Percentiles rank a stretch among this genome's conserved stretches.
These are phyloP conservation scores for Cairina moschata DNA, from an alignment of 2,113 vertebrate genomes.

Conservation along the genomic window DNA sequence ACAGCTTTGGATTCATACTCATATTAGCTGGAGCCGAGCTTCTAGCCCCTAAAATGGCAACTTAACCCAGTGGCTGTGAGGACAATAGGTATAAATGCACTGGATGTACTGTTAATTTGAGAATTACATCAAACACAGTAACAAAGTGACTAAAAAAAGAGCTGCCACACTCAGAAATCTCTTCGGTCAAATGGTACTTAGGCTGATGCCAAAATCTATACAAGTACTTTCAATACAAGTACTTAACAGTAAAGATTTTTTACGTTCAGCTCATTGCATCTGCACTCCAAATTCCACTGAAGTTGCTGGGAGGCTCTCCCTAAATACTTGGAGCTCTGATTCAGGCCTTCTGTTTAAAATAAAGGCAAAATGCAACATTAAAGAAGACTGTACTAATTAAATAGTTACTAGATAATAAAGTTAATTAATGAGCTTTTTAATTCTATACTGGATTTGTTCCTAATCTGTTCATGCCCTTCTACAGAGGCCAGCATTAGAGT, in stretches of 20 bases:
- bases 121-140: neutral
- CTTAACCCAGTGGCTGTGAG: neutral
- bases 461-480: neutral
- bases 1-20: neutral
- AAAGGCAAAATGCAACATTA: neutral
- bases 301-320: neutral
- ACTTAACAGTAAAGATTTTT: neutral
- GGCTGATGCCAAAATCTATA: neutral
- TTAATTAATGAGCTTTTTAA: neutral
- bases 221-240: neutral
- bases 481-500: neutral
- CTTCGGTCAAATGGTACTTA: neutral
- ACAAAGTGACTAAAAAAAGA: neutral
- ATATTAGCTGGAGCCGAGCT: neutral
- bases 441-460: neutral
- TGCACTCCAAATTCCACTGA: neutral
- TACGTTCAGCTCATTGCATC: neutral
- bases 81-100: neutral
- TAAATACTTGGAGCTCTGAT: neutral
- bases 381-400: neutral
- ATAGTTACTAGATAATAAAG: neutral
- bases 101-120: neutral
- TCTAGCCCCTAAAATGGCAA: neutral
- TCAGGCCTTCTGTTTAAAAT: neutral
- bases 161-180: neutral